phyloP scores from a whole-genome alignment of 2,888 invertebrate species.

The Sinelater perroti region DNA sequence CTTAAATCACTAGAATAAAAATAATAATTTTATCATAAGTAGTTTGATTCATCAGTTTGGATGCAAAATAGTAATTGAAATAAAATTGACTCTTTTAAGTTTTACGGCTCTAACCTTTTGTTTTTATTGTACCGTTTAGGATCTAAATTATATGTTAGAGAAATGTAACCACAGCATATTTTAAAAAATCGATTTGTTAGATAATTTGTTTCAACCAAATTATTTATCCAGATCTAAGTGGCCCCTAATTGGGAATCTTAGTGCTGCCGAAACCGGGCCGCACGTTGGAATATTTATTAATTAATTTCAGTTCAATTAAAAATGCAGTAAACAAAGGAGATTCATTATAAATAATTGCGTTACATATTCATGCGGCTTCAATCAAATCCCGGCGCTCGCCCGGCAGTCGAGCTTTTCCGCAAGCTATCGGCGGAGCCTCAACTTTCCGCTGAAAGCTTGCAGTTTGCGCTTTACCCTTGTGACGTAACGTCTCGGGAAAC shows the following conservation, averaged over 20 bases:
- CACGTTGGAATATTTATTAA: conserved; percentile 29
- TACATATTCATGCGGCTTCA: conserved; percentile 38
- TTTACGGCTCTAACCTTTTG: no score
- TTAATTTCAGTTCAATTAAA: conserved; percentile 36
- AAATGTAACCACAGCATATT: no score
- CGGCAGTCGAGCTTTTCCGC: conserved; percentile 35
- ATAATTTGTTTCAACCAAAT: no score
- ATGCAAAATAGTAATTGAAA: no score
- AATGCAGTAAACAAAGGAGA: conserved; percentile 40
- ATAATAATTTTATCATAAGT: no score
- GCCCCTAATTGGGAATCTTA: neutral
- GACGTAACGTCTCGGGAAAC: conserved; percentile 36
- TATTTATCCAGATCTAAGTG: neutral
- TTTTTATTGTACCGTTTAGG: no score
- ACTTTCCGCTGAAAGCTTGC: conserved; percentile 42
- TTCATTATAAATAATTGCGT: conserved; percentile 40
- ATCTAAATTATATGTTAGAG: no score
- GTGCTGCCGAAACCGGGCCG: neutral
- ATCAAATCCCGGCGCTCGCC: conserved; percentile 34
- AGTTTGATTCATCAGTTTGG: no score
- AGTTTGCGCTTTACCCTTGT: conserved; percentile 40
- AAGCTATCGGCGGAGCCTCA: conserved; percentile 35
- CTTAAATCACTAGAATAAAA: no score
- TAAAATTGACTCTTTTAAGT: no score
- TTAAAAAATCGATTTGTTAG: no score